phyloP scores from a whole-genome alignment of 2,797 vertebrate species.

The Hoplostethus mediterraneus region DNA sequence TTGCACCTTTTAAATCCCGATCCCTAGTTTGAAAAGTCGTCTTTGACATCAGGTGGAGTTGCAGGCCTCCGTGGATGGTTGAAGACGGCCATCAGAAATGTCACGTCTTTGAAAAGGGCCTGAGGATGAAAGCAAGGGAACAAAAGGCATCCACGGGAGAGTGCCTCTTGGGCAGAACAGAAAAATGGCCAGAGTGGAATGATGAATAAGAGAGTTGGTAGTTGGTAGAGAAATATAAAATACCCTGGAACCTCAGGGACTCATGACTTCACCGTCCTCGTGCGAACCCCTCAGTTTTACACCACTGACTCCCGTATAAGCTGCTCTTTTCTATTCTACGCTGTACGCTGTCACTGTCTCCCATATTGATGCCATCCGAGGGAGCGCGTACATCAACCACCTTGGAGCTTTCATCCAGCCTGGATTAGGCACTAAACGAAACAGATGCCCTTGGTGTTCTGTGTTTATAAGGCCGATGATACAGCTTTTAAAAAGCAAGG shows the following conservation, averaged over 20 bases:
- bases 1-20: not conserved
- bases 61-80: not conserved
- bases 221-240: constrained; percentile 48
- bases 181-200: constrained; percentile 15
- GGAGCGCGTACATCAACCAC: constrained; percentile 42
- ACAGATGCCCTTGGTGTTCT: constrained; percentile 49
- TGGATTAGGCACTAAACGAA: constrained; percentile 46
- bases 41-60: constrained; percentile 12
- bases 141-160: constrained; percentile 5
- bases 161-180: constrained; percentile 5
- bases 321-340: constrained; percentile 42
- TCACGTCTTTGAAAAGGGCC: constrained; percentile 3
- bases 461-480: constrained; percentile 40
- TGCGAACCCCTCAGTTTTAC: constrained; percentile 42
- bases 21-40: not conserved
- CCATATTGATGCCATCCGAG: constrained; percentile 47
- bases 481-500: constrained; percentile 56
- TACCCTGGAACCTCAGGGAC: constrained; percentile 7
- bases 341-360: constrained; percentile 14
- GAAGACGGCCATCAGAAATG: not conserved
- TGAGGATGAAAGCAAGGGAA: constrained; percentile 28
- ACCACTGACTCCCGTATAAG: constrained; percentile 31
- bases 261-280: constrained; percentile 13
- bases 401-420: constrained; percentile 24
- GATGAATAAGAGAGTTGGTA: constrained; percentile 34